These are phyloP conservation scores for Coreius guichenoti DNA, from an alignment of 2,797 vertebrate species.

Conservation along the genomic window DNA sequence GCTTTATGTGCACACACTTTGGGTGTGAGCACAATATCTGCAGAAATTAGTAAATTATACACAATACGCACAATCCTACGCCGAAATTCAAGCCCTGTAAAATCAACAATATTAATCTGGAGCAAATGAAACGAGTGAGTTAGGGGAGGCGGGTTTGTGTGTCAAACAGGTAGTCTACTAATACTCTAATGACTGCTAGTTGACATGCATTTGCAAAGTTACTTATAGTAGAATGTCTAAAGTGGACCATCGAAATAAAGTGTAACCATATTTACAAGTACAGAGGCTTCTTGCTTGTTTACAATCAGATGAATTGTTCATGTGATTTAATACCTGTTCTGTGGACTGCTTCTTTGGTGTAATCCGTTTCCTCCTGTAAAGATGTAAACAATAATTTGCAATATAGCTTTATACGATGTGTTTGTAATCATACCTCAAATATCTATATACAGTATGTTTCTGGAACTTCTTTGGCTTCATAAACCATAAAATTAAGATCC, in stretches of 20 bases:
- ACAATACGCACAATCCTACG: no score
- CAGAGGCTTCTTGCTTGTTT: neutral
- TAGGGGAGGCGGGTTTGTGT: no score
- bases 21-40: no score
- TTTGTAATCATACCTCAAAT: neutral
- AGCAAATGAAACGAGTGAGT: no score
- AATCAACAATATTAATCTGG: no score
- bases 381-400: neutral
- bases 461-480: neutral
- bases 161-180: neutral
- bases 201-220: neutral
- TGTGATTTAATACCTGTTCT: conserved; percentile 15
- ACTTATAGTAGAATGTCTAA: neutral
- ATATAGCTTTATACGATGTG: neutral
- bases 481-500: neutral
- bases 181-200: neutral
- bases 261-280: neutral
- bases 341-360: neutral
- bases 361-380: conserved; percentile 23
- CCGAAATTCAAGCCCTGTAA: no score
- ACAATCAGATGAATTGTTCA: neutral
- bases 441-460: neutral
- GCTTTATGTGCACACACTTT: no score
- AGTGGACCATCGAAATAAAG: neutral
- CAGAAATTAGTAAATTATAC: no score